phyloP scores from a whole-genome alignment of 2,888 invertebrate genomes.

The Drosophila helvetica region DNA sequence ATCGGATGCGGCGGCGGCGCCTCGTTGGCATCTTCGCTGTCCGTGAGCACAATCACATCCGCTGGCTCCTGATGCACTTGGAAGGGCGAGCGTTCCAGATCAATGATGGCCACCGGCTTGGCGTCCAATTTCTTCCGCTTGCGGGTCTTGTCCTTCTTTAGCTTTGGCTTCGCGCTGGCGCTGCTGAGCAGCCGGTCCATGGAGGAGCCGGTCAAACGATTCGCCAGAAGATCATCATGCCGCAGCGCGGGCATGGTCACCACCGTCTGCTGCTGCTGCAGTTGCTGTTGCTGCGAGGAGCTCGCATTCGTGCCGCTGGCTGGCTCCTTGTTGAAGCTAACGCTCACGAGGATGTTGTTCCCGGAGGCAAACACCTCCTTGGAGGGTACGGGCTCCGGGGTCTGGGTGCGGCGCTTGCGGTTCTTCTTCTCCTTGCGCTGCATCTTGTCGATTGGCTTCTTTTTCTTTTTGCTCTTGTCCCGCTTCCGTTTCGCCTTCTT shows the following conservation, averaged over 20 bases:
- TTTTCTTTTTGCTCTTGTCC: constrained; percentile 82
- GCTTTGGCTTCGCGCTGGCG: constrained; percentile 69
- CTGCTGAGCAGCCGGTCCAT: constrained; percentile 64
- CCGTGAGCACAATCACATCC: constrained; percentile 92
- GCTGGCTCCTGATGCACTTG: constrained; percentile 92
- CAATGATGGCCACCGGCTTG: constrained; percentile 92
- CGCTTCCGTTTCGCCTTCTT: constrained; percentile 83
- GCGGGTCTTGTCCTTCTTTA: constrained; percentile 73
- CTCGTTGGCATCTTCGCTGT: constrained; percentile 88
- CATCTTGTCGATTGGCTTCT: constrained; percentile 77
- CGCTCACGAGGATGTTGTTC: constrained; percentile 95
- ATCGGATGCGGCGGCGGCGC: not conserved
- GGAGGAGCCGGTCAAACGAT: constrained; percentile 64
- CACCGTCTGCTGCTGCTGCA: constrained; percentile 83
- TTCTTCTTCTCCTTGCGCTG: constrained; percentile 79
- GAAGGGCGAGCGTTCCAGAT: constrained; percentile 93
- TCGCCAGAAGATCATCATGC: constrained; percentile 80
- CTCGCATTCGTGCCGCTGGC: constrained; percentile 31
- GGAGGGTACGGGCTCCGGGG: constrained; percentile 86
- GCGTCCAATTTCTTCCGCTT: constrained; percentile 85
- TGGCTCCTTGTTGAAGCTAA: constrained; percentile 91
- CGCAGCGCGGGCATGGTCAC: constrained; percentile 80
- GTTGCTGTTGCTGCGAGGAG: constrained; percentile 51
- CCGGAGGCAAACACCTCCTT: constrained; percentile 97
- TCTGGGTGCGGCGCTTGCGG: constrained; percentile 81